Conservation (phyloP, 1,140 invertebrate species). For the Bombus turneri region DNA sequence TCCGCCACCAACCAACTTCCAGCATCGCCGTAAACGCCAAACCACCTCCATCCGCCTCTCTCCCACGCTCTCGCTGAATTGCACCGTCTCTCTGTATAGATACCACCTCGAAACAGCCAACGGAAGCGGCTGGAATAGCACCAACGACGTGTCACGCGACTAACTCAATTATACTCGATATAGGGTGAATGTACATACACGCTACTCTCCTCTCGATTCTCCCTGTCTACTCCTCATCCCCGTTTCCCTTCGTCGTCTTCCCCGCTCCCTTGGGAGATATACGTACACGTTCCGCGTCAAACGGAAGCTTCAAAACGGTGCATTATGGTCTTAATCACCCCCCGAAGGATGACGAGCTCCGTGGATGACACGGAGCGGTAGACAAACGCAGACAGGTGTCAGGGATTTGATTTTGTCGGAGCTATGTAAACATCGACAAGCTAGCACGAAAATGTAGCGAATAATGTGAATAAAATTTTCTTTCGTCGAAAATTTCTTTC, state of each 20-base stretch:
- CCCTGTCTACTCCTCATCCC: background rate
- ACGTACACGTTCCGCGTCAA: conserved; percentile 31
- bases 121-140: conserved; percentile 41
- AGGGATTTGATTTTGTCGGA: background rate
- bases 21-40: conserved; percentile 38
- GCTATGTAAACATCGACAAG: too few relatives aligned
- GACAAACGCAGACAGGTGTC: conserved; percentile 4
- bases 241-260: background rate
- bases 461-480: background rate
- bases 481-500: too few relatives aligned
- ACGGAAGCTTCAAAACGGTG: conserved; percentile 17
- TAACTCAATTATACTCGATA: conserved; percentile 71
- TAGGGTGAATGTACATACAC: conserved; percentile 28
- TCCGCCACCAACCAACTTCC: conserved; percentile 56
- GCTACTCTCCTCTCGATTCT: background rate
- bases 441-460: background rate
- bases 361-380: conserved; percentile 5
- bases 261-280: conserved; percentile 21
- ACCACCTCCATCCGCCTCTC: background rate
- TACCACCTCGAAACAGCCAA: conserved; percentile 22
- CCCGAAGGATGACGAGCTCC: conserved; percentile 53
- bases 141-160: conserved; percentile 69
- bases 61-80: background rate
- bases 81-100: conserved; percentile 8
- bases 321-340: conserved; percentile 55